Conservation (phyloP, 1,140 invertebrate species). For the Bombus waltoni region DNA sequence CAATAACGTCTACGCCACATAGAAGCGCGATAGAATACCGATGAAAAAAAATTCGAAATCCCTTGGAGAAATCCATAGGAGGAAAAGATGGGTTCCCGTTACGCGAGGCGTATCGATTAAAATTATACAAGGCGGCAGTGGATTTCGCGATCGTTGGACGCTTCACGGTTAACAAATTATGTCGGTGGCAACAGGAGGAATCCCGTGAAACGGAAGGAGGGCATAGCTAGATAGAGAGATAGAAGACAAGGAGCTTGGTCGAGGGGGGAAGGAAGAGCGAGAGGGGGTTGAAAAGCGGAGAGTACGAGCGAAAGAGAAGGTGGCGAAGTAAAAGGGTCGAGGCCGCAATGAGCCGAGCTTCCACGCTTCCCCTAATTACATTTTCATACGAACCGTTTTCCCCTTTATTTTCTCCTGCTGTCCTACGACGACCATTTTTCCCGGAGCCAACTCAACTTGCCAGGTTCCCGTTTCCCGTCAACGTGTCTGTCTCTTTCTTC, state of each 20-base stretch:
- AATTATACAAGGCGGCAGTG: not conserved
- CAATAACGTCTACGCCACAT: not conserved
- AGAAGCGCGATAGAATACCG: no score
- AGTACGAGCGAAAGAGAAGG: constrained; percentile 56
- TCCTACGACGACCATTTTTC: constrained; percentile 73
- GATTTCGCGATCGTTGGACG: constrained; percentile 47
- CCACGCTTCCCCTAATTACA: constrained; percentile 79
- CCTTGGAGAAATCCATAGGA: not conserved
- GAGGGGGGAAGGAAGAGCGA: not conserved
- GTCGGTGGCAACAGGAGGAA: constrained; percentile 66
- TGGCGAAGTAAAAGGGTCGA: constrained; percentile 71
- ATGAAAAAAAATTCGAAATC: not conserved
- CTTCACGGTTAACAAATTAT: constrained; percentile 73
- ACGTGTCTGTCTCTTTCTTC: constrained; percentile 55
- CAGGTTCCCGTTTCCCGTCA: constrained; percentile 53
- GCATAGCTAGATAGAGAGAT: not conserved
- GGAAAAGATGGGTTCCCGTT: no score
- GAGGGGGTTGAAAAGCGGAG: not conserved
- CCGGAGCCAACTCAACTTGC: constrained; percentile 58
- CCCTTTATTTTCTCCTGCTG: constrained; percentile 74
- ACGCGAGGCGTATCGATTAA: not conserved
- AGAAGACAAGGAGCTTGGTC: not conserved
- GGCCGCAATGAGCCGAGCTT: constrained; percentile 78
- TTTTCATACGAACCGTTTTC: constrained; percentile 80
- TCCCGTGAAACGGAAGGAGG: constrained; percentile 30